phyloP scores from a whole-genome alignment of 2,113 vertebrate genomes.

The Rhineura floridana region DNA sequence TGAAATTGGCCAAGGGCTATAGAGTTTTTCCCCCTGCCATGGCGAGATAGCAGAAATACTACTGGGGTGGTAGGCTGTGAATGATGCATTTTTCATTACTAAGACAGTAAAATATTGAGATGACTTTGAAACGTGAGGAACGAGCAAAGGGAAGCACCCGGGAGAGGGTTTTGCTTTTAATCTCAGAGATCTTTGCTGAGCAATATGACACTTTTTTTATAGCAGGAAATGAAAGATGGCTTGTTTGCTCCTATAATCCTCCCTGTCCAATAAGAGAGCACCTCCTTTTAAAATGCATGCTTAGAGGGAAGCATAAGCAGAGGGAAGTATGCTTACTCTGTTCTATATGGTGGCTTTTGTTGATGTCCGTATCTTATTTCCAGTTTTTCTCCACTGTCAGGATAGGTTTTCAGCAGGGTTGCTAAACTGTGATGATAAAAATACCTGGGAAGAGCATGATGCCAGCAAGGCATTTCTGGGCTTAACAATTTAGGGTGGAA shows the following conservation, averaged over 20 bases:
- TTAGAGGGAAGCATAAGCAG: background rate
- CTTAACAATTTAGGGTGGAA: background rate
- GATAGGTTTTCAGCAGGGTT: background rate
- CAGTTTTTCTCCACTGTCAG: too few relatives aligned
- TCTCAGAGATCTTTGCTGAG: constrained; percentile 52
- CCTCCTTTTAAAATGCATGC: background rate
- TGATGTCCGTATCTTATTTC: background rate
- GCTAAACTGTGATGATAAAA: background rate
- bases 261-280: constrained; percentile 2
- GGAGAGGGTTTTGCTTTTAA: constrained; percentile 51
- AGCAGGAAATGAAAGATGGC: constrained; percentile 49
- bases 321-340: background rate
- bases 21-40: background rate
- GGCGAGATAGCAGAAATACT: constrained; percentile 32
- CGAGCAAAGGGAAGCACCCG: constrained; percentile 57
- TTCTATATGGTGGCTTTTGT: too few relatives aligned
- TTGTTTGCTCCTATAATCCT: constrained; percentile 40
- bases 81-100: constrained; percentile 67
- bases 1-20: constrained; percentile 14
- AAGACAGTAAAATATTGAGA: constrained; percentile 69
- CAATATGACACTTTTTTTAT: constrained; percentile 44
- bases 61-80: constrained; percentile 18
- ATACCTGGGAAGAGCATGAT: background rate
- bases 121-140: constrained; percentile 44
- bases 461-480: background rate